These are phyloP conservation scores for Proisotoma minuta DNA, from an alignment of 2,888 invertebrate species.

Conservation along the genomic window DNA sequence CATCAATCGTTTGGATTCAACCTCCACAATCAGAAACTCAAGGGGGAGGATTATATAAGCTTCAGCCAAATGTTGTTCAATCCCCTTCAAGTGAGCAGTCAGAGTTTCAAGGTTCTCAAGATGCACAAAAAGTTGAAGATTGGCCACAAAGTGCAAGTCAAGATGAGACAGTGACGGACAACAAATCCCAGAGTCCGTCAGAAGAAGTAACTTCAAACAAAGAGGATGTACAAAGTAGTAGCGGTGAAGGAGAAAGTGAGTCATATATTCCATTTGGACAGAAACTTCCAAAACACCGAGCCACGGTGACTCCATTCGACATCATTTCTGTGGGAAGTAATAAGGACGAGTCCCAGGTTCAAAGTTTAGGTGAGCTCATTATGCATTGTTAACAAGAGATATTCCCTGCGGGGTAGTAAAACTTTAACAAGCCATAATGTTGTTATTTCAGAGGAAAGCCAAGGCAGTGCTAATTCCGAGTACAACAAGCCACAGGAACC, in stretches of 20 bases:
- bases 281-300: conserved; percentile 16
- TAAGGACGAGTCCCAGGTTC: conserved; percentile 28
- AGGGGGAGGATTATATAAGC: conserved; percentile 53
- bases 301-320: conserved; percentile 34
- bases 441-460: not conserved
- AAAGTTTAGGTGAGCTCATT: conserved; percentile 36
- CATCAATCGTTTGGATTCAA: conserved; percentile 49
- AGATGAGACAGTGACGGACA: not conserved
- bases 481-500: not conserved
- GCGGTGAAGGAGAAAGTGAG: conserved; percentile 7
- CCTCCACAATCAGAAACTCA: conserved; percentile 53
- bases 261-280: conserved; percentile 30
- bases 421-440: not conserved
- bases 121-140: conserved; percentile 6
- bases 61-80: conserved; percentile 12
- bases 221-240: conserved; percentile 9
- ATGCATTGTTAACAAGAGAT: not conserved
- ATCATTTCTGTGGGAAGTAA: conserved; percentile 38
- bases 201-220: not conserved
- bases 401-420: not conserved
- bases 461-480: not conserved
- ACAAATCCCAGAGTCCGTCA: not conserved
- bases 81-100: not conserved
- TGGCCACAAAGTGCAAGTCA: not conserved
- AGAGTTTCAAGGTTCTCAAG: conserved; percentile 23